phyloP scores from a whole-genome alignment of 2,888 invertebrate species.

The Anthrax anthrax region DNA sequence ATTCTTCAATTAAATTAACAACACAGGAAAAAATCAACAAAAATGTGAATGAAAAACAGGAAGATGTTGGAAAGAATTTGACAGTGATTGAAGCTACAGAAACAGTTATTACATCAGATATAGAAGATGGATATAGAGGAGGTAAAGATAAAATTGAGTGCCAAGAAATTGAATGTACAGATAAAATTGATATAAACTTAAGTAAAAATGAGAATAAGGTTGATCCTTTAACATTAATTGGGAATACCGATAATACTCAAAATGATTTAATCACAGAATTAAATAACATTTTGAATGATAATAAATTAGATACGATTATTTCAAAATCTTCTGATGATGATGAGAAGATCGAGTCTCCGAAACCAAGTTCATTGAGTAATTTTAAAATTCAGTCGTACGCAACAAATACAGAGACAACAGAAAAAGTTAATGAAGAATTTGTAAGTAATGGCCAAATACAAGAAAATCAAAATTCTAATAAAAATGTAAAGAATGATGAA shows the following conservation, averaged over 20 bases:
- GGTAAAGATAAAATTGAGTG: conserved; percentile 5
- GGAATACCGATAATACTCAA: conserved; percentile 3
- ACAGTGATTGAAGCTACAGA: not conserved
- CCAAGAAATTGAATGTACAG: conserved; percentile 1
- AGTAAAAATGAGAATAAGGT: not conserved
- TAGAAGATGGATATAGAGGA: conserved; percentile 19
- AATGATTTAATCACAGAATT: conserved; percentile 25
- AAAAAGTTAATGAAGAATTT: not conserved
- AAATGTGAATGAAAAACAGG: not conserved
- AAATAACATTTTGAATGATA: conserved; percentile 21
- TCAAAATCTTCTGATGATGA: conserved; percentile 15
- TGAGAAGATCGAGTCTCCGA: conserved; percentile 21
- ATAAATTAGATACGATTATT: conserved; percentile 23
- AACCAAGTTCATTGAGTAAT: conserved; percentile 25
- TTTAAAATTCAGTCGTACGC: conserved; percentile 22
- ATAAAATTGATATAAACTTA: not conserved
- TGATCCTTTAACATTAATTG: not conserved
- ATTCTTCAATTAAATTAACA: conserved; percentile 13
- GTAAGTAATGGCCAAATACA: not conserved
- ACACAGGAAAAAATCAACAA: conserved; percentile 1
- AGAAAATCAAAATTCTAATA: not conserved
- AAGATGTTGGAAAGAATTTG: not conserved
- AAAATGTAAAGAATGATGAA: not conserved
- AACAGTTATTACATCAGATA: conserved; percentile 14
- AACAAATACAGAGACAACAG: not conserved